phyloP scores from a whole-genome alignment of 2,797 vertebrate genomes.

The Brotula barbata region DNA sequence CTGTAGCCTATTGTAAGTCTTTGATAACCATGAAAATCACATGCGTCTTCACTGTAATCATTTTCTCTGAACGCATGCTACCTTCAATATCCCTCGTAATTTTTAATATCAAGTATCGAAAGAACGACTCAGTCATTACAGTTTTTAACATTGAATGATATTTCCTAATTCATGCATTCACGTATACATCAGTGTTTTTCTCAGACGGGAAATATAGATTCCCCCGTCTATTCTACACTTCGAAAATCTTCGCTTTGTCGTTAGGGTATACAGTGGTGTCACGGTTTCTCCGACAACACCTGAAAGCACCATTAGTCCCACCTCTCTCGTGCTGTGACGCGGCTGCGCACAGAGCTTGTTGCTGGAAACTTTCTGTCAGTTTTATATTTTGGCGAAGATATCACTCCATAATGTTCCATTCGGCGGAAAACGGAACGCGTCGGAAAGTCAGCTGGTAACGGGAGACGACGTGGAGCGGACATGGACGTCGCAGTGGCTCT shows the following conservation, averaged over 20 bases:
- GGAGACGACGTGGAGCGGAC: conserved; percentile 19
- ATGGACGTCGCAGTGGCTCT: conserved; percentile 52
- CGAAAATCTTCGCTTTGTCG: neutral
- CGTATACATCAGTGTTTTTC: no score
- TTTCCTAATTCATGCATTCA: no score
- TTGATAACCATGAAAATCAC: conserved; percentile 27
- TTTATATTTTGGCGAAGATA: conserved; percentile 32
- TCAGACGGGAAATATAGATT: neutral
- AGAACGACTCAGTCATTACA: no score
- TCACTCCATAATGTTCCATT: conserved; percentile 27
- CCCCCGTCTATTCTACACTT: neutral
- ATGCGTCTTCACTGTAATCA: neutral
- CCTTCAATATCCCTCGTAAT: conserved; percentile 6
- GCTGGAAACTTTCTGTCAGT: conserved; percentile 73
- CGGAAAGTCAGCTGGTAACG: neutral
- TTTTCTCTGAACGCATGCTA: conserved; percentile 21
- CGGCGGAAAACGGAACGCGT: neutral
- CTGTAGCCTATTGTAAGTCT: neutral
- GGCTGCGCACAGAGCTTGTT: conserved; percentile 52
- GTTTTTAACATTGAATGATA: no score
- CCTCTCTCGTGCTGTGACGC: conserved; percentile 46
- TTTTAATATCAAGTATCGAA: neutral
- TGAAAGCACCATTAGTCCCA: conserved; percentile 47
- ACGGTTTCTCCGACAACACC: neutral
- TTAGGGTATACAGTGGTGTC: accelerated